These are phyloP conservation scores for Aurelia aurita DNA, from an alignment of 30 jellyfish, hydroid and myxozoan genomes.

Conservation along the genomic window DNA sequence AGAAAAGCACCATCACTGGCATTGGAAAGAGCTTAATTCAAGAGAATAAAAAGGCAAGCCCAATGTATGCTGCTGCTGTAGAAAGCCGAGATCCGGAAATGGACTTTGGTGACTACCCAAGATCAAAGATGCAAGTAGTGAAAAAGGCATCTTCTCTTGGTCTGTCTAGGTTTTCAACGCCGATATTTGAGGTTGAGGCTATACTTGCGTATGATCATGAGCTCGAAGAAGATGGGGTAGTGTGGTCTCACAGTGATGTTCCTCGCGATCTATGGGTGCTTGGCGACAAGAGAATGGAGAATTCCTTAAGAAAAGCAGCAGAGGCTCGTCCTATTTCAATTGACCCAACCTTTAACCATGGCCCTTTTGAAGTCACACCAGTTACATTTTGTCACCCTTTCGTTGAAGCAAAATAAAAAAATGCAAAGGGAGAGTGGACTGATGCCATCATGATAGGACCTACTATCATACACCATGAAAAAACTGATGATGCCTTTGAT, in stretches of 20 bases:
- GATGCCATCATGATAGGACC: constrained; percentile 5
- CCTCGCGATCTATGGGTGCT: constrained; percentile 22
- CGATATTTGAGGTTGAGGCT: not conserved
- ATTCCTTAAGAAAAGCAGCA: not conserved
- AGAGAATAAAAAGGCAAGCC: not conserved
- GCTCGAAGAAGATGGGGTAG: not conserved
- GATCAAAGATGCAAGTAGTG: not conserved
- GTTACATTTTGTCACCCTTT: too few species aligned
- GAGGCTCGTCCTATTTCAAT: not conserved
- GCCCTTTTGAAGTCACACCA: too few species aligned
- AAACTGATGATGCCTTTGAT: constrained; percentile 16
- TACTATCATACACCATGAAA: constrained; percentile 11
- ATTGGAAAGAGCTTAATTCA: not conserved
- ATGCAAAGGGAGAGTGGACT: too few species aligned
- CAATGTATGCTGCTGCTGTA: not conserved
- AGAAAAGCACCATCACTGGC: not conserved
- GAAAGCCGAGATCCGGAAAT: too few species aligned
- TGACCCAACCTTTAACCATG: not conserved
- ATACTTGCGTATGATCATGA: not conserved
- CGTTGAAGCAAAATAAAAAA: too few species aligned
- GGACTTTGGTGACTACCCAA: constrained; percentile 14
- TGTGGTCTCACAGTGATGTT: constrained; percentile 11
- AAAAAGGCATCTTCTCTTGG: not conserved
- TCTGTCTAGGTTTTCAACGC: not conserved
- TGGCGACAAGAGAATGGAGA: constrained; percentile 1